Evolutionary conservation across 2,113 vertebrate genomes (phyloP).

Genomic region (Tragelaphus scriptus): DNA sequence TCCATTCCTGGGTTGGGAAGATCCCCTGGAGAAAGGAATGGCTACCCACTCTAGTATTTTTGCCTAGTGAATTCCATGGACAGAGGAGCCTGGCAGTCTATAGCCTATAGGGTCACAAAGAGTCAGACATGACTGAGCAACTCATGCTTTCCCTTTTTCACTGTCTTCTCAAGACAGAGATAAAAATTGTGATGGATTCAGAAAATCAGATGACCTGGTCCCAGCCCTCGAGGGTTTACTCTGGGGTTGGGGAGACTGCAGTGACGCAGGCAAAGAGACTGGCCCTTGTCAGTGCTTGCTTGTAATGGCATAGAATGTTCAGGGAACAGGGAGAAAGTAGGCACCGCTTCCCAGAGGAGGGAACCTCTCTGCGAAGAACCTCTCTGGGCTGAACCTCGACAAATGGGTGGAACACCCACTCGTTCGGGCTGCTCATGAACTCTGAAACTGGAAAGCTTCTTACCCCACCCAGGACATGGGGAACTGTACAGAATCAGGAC

Average conservation of each 20-base stretch:
- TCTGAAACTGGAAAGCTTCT: not conserved
- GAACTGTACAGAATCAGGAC: not conserved
- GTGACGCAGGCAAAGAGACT: not conserved
- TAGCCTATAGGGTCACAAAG: not conserved
- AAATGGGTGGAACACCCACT: not conserved
- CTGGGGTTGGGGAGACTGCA: not conserved
- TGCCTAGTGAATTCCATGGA: not conserved
- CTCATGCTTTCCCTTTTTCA: not conserved
- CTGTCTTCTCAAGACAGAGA: not conserved
- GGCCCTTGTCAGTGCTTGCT: not conserved
- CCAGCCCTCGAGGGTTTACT: not conserved
- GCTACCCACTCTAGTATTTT: not conserved
- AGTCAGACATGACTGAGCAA: not conserved
- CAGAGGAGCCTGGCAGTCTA: not conserved
- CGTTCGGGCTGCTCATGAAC: not conserved
- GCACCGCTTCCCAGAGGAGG: not conserved
- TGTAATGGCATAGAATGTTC: not conserved
- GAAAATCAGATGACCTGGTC: not conserved
- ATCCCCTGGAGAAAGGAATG: not conserved
- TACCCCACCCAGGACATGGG: not conserved
- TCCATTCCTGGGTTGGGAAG: not conserved
- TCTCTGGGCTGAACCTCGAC: not conserved
- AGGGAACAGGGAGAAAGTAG: not conserved
- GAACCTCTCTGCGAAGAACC: no score
- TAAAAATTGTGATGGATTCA: not conserved